Evolutionary conservation across 2,113 vertebrate genomes (phyloP).

Genomic region (Trachemys scripta): DNA sequence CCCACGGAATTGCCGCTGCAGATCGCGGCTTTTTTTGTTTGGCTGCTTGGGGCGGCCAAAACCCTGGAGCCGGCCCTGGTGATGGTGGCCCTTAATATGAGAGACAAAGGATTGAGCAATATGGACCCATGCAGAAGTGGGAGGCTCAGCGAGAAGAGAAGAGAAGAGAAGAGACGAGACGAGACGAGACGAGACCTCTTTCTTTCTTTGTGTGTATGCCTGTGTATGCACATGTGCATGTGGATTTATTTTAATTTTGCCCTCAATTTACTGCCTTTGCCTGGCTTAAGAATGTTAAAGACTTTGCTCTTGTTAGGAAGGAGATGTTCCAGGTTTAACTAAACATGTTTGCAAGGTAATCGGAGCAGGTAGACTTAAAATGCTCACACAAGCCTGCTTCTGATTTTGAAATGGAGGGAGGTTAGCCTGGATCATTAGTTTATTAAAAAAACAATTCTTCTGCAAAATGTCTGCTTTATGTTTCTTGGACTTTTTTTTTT

Average conservation of each 20-base stretch:
- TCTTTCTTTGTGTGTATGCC: background rate
- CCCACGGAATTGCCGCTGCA: too few relatives aligned
- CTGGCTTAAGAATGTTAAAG: constrained; percentile 41
- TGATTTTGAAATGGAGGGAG: constrained; percentile 50
- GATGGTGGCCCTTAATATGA: constrained; percentile 7
- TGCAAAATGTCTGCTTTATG: background rate
- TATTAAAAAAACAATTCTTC: constrained; percentile 41
- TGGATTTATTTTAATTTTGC: constrained; percentile 34
- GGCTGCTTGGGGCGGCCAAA: too few relatives aligned
- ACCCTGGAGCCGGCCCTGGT: background rate
- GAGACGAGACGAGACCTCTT: background rate
- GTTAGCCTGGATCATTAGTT: constrained; percentile 59
- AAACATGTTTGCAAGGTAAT: constrained; percentile 62
- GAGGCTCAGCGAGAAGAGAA: background rate
- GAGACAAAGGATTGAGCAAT: background rate
- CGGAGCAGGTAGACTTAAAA: constrained; percentile 54
- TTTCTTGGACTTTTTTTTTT: background rate
- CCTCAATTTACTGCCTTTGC: constrained; percentile 51
- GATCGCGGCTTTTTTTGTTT: too few relatives aligned
- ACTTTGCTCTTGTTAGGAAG: constrained; percentile 30
- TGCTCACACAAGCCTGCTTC: constrained; percentile 36
- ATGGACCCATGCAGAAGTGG: background rate
- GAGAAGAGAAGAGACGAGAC: too few relatives aligned
- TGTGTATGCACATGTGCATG: too few relatives aligned
- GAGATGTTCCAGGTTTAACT: constrained; percentile 51